Conservation (phyloP, 2,888 invertebrate species). For the Pyrgus malvae region DNA sequence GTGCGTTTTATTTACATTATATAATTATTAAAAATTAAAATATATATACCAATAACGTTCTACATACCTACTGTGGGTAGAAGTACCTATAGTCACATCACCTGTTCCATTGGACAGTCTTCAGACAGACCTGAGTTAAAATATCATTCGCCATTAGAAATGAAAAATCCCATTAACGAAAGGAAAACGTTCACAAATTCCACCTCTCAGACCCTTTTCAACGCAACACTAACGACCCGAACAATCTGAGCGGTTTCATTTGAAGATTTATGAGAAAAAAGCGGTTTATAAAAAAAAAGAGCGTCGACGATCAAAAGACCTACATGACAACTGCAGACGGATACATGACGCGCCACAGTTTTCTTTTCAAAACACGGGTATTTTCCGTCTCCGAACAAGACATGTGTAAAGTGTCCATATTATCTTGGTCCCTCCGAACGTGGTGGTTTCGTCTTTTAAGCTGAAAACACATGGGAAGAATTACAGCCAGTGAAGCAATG, state of each 20-base stretch:
- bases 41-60: too few relatives aligned
- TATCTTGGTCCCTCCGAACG: conserved; percentile 38
- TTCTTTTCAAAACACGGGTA: conserved; percentile 59
- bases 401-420: conserved; percentile 59
- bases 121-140: too few relatives aligned
- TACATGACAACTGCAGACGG: conserved; percentile 56
- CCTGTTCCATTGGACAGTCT: too few relatives aligned
- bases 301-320: conserved; percentile 53
- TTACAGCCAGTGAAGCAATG: too few relatives aligned
- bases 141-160: neutral
- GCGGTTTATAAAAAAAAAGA: conserved; percentile 34
- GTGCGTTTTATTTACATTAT: too few relatives aligned
- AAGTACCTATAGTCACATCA: too few relatives aligned
- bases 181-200: neutral
- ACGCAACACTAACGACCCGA: conserved; percentile 14
- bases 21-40: too few relatives aligned
- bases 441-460: conserved; percentile 10
- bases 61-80: too few relatives aligned
- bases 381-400: conserved; percentile 59
- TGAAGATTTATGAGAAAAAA: conserved; percentile 22
- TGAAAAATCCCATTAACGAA: neutral
- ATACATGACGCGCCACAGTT: conserved; percentile 53
- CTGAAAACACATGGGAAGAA: too few relatives aligned
- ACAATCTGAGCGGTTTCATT: conserved; percentile 23
- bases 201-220: neutral